Base-by-base conservation (phyloP, 2,113 vertebrate genomes). In the Copsychus sechellarum region DNA sequence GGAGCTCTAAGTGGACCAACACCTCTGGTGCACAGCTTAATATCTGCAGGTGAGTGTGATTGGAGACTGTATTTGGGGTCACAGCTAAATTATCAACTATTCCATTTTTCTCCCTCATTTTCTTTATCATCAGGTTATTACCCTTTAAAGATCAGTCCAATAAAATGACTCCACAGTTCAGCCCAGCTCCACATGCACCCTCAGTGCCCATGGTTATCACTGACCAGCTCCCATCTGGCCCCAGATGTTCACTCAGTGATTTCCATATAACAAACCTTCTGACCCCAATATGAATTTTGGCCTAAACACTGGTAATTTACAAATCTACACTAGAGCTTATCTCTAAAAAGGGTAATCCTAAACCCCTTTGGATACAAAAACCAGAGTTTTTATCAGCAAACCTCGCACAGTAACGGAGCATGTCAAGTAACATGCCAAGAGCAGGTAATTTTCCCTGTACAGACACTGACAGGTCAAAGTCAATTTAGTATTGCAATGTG, bases 401-500 rank as follows among this genome's bases (percentile, higher is more conserved):
- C 66, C 57, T 36, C 4, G 1, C 9, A 33, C 34, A 65, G 38
- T 38, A 71, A 84, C 2, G 3, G 14, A 79, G 64, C 36, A 89
- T 47, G 77, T 56, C 77, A 67, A 51, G 58, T 58, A 87, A 51
- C 90, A 72, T 58, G 54, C 54, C 80, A 80, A 85, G 54, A 90
- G 69, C 73, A 65, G 62, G 73, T 84, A 64, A 93, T 85, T 88
- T 48, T 47, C 86, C 58, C 67, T 65, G n/a, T 21, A 56, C 69
- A 72, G 79, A 90, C 80, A 88, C 36, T 90, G 79, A 86, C 90
- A 93, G 77, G 76, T 65, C 84, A 73, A 93, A 92, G 83, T 64
- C 86, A 87, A 20, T 28, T 43, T 28, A 69, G 19, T 16, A 65
- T 29, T 91, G 72, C 47, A 85, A 11, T 11, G 33, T 87, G 70